Percentiles rank a stretch among this genome's conserved stretches.
Conservation (phyloP, 23 tunicate species). For the Styela clava region DNA sequence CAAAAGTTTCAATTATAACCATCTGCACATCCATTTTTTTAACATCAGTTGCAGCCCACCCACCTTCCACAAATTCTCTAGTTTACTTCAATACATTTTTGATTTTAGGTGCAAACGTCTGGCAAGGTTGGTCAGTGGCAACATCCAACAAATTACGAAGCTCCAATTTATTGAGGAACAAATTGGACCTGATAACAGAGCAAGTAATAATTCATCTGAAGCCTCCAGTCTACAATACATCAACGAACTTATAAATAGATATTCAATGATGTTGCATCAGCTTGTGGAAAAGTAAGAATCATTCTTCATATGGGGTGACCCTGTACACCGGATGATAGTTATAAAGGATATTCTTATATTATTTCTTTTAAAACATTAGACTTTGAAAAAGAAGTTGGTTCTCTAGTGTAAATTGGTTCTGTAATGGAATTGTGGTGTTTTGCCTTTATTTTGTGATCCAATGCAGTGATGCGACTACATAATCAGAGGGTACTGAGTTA, state of each 20-base stretch:
- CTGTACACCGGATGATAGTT: too few relatives aligned
- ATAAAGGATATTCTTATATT: too few relatives aligned
- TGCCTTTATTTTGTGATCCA: too few relatives aligned
- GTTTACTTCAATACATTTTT: too few relatives aligned
- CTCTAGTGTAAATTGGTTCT: too few relatives aligned
- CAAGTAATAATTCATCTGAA: not conserved
- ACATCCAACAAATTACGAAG: constrained; percentile 16
- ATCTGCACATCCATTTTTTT: not conserved
- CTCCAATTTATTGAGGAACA: not conserved
- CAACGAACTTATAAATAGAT: constrained; percentile 34
- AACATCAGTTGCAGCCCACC: too few relatives aligned
- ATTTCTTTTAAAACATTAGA: too few relatives aligned
- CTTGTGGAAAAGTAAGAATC: constrained; percentile 18
- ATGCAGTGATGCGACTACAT: too few relatives aligned
- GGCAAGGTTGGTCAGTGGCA: constrained; percentile 7
- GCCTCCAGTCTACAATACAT: constrained; percentile 13
- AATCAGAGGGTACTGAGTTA: too few relatives aligned
- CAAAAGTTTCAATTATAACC: not conserved
- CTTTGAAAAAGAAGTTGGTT: too few relatives aligned
- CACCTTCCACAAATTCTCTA: too few relatives aligned
- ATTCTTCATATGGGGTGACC: not conserved
- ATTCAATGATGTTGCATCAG: constrained; percentile 34
- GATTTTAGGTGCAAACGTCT: constrained; percentile 31
- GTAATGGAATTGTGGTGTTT: too few relatives aligned
- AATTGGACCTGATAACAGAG: not conserved